phyloP scores from a whole-genome alignment of 2,888 invertebrate genomes.

The Hermodice carunculata region DNA sequence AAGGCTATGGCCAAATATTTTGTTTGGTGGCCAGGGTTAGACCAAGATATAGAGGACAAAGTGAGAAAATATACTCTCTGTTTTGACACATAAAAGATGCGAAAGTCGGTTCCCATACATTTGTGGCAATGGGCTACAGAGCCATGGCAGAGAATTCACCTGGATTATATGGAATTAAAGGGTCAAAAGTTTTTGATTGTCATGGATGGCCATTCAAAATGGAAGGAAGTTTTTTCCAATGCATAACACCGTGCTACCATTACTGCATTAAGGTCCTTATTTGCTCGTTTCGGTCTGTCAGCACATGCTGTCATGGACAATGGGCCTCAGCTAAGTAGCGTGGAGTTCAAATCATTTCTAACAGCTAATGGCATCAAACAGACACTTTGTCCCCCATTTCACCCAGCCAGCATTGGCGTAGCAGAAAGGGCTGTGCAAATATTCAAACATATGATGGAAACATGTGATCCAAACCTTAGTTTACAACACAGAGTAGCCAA shows the following conservation, averaged over 20 bases:
- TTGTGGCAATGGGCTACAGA: background rate
- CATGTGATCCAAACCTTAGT: no score
- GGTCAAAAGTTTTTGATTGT: background rate
- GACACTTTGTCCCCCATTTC: background rate
- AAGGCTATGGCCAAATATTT: no score
- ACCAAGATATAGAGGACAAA: background rate
- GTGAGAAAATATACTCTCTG: background rate
- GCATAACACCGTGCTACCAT: background rate
- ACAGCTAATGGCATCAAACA: background rate
- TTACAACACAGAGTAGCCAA: no score
- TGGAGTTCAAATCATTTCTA: background rate
- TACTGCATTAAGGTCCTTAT: background rate
- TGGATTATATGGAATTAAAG: background rate
- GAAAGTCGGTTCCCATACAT: background rate
- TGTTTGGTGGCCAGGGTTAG: no score
- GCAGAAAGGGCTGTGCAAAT: background rate
- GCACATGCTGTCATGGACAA: background rate
- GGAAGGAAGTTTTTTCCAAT: background rate
- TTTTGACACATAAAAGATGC: background rate
- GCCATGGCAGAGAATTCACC: conserved; percentile 1
- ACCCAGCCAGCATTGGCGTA: background rate
- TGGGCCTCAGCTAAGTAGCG: background rate
- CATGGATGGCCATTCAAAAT: conserved; percentile 2
- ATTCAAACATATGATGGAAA: background rate
- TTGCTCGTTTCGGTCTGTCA: background rate